Base-by-base conservation (phyloP, 2,113 vertebrate genomes). In the Catharus minimus region DNA sequence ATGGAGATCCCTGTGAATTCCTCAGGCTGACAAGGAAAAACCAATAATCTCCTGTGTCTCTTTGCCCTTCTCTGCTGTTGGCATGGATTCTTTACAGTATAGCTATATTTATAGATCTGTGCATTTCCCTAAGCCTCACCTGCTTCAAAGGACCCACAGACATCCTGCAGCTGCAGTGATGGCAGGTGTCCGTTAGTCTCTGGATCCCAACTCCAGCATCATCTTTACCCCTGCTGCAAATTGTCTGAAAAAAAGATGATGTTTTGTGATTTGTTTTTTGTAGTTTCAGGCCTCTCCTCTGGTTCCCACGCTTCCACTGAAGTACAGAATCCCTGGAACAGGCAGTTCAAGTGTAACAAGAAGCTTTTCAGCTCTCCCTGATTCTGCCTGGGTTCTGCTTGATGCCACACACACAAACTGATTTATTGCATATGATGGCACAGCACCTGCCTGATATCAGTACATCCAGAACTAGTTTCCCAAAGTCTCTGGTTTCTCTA, bases 291-390 rank as follows among this genome's bases (percentile, higher is more conserved):
- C 47, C 53, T 81, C 58, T 90, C 18, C 50, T 73, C 24, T 16
- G 13, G 15, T 56, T 69, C 21, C 53, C 53, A 69, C 30, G 30
- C 71, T 57, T 65, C 52, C 58, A n/a, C 11, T 67, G 57, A 79
- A 56, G 53, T 38, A 15, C 52, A 62, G 15, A 62, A 58, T 77
- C 32, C 68, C 71, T 28, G 9, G 47, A 82, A 13, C n/a, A 72
- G 62, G 71, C 75, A 58, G 62, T 92, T 95, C 72, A 30, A 66
- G 68, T 95, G 91, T 94, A 92, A 88, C 93, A 76, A 64, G 60
- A 19, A 89, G 73, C 83, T 90, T 86, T 64, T 84, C 62, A 86
- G 78, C 94, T 91, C 43, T 95, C 72, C 74, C 66, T 80, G 64
- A 75, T 88, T 61, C 89, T 95, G 77, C 65, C 93, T 77, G 49